Conservation (phyloP, 2,888 invertebrate genomes). For the Mesorhabditis spiculigera region DNA sequence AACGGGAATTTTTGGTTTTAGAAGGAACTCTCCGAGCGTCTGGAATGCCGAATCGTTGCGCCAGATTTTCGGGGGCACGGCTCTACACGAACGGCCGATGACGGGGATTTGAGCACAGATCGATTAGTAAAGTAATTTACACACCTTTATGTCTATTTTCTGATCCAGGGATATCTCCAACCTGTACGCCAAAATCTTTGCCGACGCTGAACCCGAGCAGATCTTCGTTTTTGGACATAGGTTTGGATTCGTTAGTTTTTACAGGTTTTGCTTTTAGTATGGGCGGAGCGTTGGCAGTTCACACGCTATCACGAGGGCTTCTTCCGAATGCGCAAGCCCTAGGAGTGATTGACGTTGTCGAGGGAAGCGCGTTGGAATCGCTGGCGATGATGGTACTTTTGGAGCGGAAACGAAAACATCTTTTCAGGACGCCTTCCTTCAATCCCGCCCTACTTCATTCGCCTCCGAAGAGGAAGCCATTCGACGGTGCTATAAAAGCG, state of each 20-base stretch:
- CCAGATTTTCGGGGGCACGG: constrained; percentile 91
- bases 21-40: constrained; percentile 76
- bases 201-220: constrained; percentile 8
- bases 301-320: constrained; percentile 63
- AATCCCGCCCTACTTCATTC: constrained; percentile 82
- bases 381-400: constrained; percentile 76
- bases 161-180: constrained; percentile 75
- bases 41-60: constrained; percentile 83
- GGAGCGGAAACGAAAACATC: not conserved
- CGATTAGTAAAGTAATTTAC: not conserved
- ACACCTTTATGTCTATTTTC: constrained; percentile 5
- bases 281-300: constrained; percentile 94
- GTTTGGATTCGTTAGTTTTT: constrained; percentile 16
- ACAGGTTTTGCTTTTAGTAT: constrained; percentile 66
- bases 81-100: constrained; percentile 74
- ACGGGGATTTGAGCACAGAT: constrained; percentile 59
- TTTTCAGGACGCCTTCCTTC: constrained; percentile 67
- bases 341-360: constrained; percentile 95
- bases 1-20: constrained; percentile 60
- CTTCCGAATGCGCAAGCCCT: constrained; percentile 29
- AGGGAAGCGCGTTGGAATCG: constrained; percentile 92
- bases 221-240: constrained; percentile 18
- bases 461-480: constrained; percentile 85
- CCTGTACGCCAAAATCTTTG: constrained; percentile 64
- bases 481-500: constrained; percentile 71